Conservation (phyloP, 2,113 vertebrate species). For the Helogale parvula region DNA sequence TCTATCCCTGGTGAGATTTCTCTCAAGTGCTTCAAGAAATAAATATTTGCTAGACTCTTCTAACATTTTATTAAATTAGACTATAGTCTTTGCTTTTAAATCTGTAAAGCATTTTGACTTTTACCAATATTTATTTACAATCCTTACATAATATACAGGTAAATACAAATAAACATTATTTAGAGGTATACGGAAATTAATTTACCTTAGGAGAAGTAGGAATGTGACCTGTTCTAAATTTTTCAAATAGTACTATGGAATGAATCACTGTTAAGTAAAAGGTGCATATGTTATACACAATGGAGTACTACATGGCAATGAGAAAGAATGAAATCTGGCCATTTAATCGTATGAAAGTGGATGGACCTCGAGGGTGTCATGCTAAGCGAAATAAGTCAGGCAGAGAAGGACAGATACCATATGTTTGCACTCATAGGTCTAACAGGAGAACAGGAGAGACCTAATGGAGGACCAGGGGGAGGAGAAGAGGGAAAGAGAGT, state of each 20-base stretch:
- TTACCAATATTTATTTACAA: background rate
- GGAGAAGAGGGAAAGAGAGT: no score
- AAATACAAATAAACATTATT: background rate
- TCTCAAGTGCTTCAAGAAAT: background rate
- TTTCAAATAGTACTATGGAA: background rate
- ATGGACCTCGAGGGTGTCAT: no score
- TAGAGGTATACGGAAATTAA: background rate
- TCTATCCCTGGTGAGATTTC: background rate
- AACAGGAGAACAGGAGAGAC: no score
- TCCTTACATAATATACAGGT: background rate
- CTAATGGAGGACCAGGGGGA: no score
- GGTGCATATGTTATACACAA: background rate
- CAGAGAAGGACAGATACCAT: no score
- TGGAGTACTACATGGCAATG: no score
- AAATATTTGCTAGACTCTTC: background rate
- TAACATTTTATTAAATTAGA: constrained; percentile 19
- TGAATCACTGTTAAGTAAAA: background rate
- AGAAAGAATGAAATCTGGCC: no score
- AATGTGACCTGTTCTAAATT: background rate
- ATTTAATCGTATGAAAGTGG: no score
- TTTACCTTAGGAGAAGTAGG: background rate
- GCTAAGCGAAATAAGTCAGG: no score
- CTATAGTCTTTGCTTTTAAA: background rate
- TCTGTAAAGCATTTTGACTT: background rate
- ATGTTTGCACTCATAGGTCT: no score